Evolutionary conservation across 2,888 invertebrate genomes (phyloP), one percentile per base, ranked within the genome.

Genomic region (Cosmia pyralina): DNA sequence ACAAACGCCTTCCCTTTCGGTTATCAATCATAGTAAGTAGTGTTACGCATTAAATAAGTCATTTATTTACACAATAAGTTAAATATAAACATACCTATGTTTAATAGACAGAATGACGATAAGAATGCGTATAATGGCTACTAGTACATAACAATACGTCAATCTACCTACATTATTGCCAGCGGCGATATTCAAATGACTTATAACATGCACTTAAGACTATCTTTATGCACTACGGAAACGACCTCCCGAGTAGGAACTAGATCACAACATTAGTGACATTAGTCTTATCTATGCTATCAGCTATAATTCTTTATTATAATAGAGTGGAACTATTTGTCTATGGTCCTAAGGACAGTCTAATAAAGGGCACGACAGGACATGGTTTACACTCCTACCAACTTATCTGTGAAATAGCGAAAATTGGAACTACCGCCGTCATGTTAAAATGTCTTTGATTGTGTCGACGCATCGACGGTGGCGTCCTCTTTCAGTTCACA

Each of bases 201-300:
- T 48, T 10, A 28, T 53, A 44, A 15, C 48, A 57, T 67, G 17
- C 59, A 46, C 13, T n/a, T 46, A 44, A n/a, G 19, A 15, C 28
- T 69, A 70, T 70, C 28, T 57, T 53, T 66, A 73, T 41, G 60
- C 57, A 15, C 8, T 41, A 69, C 57, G 83, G 83, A 81, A 83
- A 71, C 13, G 75, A 57, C 79, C 65, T 81, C 57, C 13, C 28
- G 17, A 64, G 57, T 68, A 77, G 68, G 72, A 79, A 79, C 46
- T 77, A 68, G 48, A 77, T 62, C 55, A 65, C 1, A 28, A 22
- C 60, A 66, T 67, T 66, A 38, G 38, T 38, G 38, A 4, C 38
- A 28, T 28, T 38, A 62, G 28, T 58, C 46, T 34, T 71, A 77
- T 64, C 52, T 44, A 41, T 67, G 10, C 17, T 55, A 70, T 50